phyloP scores from a whole-genome alignment of 2,113 vertebrate species.

The Sterna hirundo region DNA sequence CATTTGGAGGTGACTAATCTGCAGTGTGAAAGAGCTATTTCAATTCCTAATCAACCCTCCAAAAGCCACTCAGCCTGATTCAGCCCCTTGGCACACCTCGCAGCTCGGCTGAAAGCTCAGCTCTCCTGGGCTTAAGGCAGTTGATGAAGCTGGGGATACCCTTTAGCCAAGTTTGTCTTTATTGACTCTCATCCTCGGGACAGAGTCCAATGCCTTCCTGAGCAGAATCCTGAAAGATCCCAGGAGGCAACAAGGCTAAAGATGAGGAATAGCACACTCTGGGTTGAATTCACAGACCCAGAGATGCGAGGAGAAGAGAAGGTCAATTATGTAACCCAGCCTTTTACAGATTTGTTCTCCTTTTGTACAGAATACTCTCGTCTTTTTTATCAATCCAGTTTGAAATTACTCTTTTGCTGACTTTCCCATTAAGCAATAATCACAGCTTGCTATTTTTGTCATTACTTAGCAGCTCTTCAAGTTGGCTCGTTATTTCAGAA shows the following conservation, averaged over 20 bases:
- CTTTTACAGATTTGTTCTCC: background rate
- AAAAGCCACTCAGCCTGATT: background rate
- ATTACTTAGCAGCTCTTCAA: constrained; percentile 46
- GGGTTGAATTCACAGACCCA: background rate
- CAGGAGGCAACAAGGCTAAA: background rate
- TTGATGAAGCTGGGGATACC: background rate
- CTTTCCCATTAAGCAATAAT: constrained; percentile 51
- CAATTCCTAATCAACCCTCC: background rate
- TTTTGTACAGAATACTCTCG: constrained; percentile 5
- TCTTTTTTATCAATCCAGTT: background rate
- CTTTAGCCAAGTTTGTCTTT: background rate
- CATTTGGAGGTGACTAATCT: constrained; percentile 25
- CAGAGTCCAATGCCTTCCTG: background rate
- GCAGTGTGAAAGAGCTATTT: constrained; percentile 10
- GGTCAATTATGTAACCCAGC: background rate
- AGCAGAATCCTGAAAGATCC: background rate
- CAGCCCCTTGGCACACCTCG: background rate
- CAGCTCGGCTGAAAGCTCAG: background rate
- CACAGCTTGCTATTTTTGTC: constrained; percentile 59
- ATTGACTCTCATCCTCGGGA: background rate
- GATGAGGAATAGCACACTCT: background rate
- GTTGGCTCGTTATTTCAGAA: constrained; percentile 27
- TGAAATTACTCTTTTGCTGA: background rate
- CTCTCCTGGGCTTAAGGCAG: background rate
- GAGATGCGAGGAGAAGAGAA: background rate